A percentile compares a stretch with the other conserved stretches of the same genome.
Conservation (phyloP, 2,113 vertebrate species). For the Leucopsar rothschildi region DNA sequence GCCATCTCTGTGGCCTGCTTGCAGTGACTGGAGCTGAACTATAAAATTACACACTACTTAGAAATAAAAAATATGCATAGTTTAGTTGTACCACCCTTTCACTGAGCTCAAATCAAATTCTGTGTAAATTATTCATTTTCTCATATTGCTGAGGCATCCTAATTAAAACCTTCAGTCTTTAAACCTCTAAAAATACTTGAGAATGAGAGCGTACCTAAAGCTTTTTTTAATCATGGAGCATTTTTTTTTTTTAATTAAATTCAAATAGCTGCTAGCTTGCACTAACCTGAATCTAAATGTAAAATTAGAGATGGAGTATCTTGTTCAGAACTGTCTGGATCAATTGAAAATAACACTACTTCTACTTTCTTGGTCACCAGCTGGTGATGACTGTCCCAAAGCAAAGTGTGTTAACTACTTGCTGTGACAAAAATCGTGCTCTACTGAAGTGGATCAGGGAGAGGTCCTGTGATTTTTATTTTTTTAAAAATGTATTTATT, state of each 20-base stretch:
- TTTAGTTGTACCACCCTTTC: background rate
- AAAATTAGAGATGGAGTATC: background rate
- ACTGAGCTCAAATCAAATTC: background rate
- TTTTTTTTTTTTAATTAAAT: background rate
- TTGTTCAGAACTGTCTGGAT: background rate
- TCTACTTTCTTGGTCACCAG: background rate
- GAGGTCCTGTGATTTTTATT: background rate
- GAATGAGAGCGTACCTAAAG: background rate
- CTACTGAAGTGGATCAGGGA: background rate
- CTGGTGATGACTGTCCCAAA: background rate
- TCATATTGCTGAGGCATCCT: background rate
- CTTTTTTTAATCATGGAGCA: background rate
- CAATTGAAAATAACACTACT: background rate
- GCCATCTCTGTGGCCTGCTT: background rate
- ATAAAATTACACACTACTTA: background rate
- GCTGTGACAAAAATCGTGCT: background rate
- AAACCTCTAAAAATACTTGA: background rate
- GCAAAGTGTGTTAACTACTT: background rate
- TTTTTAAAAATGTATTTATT: background rate
- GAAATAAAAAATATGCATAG: background rate
- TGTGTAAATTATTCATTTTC: background rate
- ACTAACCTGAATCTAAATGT: background rate
- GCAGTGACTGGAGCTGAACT: background rate
- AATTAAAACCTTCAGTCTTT: background rate
- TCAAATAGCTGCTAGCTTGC: background rate